Evolutionary conservation across 37 sponge, comb jelly and placozoan genomes (phyloP).

Genomic region (Halichondria panicea): DNA sequence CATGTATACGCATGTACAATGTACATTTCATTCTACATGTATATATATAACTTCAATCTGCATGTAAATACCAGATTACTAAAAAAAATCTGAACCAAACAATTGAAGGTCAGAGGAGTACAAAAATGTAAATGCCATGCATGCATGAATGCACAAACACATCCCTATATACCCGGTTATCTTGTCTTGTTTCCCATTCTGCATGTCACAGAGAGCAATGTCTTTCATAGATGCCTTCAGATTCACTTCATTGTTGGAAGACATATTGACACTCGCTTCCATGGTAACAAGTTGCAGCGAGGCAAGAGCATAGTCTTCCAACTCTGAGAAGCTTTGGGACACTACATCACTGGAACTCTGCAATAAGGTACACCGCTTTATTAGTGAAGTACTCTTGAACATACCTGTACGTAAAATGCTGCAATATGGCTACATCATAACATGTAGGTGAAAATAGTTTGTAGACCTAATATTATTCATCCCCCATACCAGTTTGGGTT

Average conservation of each 20-base stretch:
- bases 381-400: not conserved
- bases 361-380: not conserved
- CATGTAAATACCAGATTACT: too few relatives aligned
- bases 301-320: conserved; percentile 19
- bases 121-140: not conserved
- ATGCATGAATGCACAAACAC: not conserved
- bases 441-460: not conserved
- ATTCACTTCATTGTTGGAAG: conserved; percentile 40
- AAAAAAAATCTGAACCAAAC: too few relatives aligned
- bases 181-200: conserved; percentile 30
- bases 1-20: too few relatives aligned
- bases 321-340: not conserved
- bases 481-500: conserved; percentile 37
- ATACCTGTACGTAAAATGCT: not conserved
- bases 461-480: too few relatives aligned
- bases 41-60: too few relatives aligned
- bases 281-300: conserved; percentile 42
- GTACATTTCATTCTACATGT: too few relatives aligned
- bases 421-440: not conserved
- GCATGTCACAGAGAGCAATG: conserved; percentile 36
- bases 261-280: conserved; percentile 8
- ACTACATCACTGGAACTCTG: not conserved
- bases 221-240: conserved; percentile 51
- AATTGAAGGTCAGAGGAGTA: too few relatives aligned
- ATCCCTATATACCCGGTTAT: conserved; percentile 41